Percentiles rank a stretch among this genome's conserved stretches.
Conservation (phyloP, 2,888 invertebrate genomes). For the Portevinia maculata region DNA sequence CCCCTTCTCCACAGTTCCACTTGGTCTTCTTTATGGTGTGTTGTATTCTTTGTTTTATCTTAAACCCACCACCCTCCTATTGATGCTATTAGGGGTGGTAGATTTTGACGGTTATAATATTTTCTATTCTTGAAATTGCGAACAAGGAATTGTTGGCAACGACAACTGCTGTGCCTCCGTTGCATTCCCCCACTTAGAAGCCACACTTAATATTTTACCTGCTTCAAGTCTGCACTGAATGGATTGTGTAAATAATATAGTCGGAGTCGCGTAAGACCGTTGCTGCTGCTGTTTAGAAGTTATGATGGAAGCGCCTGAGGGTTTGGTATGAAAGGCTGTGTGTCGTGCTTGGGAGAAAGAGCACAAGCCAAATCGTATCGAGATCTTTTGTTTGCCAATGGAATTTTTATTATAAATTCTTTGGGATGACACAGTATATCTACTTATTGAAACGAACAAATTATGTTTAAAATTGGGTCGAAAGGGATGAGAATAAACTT, state of each 20-base stretch:
- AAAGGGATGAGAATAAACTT: slow-evolving; percentile 34
- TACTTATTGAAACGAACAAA: slow-evolving; percentile 12
- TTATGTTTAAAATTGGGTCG: slow-evolving; percentile 57
- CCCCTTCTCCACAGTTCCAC: slow-evolving; percentile 8
- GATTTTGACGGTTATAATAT: slow-evolving; percentile 5
- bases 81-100: slow-evolving; percentile 30
- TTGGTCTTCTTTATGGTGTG: slow-evolving; percentile 24
- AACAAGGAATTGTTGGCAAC: slow-evolving; percentile 45
- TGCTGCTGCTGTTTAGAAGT: slow-evolving; percentile 35
- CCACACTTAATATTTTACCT: slow-evolving; percentile 72
- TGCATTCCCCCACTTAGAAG: slow-evolving; percentile 54
- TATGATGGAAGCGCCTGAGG: slow-evolving; percentile 35
- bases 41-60: slow-evolving; percentile 64
- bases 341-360: slow-evolving; percentile 16
- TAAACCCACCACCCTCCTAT: slow-evolving; percentile 35
- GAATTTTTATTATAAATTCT: slow-evolving; percentile 71
- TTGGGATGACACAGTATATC: slow-evolving; percentile 48
- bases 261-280: slow-evolving; percentile 48
- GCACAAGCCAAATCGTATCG: slow-evolving; percentile 20
- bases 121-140: slow-evolving; percentile 35
- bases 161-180: slow-evolving; percentile 29
- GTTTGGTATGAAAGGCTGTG: slow-evolving; percentile 7
- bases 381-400: slow-evolving; percentile 62
- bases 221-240: slow-evolving; percentile 60
- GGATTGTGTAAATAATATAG: slow-evolving; percentile 60